Evolutionary conservation across 2,113 vertebrate species (phyloP), one percentile per base, ranked within the genome.

Genomic region (Pteropus alecto): DNA sequence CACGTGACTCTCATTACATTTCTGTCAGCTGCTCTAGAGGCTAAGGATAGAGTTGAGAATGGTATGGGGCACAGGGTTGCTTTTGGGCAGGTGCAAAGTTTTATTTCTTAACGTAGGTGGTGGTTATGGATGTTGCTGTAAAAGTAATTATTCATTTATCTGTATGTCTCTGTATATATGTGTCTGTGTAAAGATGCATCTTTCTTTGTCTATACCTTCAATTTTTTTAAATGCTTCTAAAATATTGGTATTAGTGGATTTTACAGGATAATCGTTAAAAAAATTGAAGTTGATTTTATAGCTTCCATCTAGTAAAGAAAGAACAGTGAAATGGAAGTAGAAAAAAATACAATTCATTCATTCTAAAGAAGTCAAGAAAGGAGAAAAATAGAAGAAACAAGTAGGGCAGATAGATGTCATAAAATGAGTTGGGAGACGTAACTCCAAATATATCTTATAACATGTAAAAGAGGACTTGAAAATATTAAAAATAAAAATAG

Each of bases 251-350:
- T 48, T 92, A 84, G 46, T 84, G 8, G 60, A 90, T 28, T 94
- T 87, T 73, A 63, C 77, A 63, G 30, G 18, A 16, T 84, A 92
- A 89, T 12, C 26, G 56, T 92, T 74, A 6, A 38, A 82, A 81
- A 96, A 41, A 60, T 73, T 87, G 33, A 92, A 76, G 15, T 93
- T 97, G 38, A 81, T 88, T 70, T 4, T 67, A 21, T 91, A 63
- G 11, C 67, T 95, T 85, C 30, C 54, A 94, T 33, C 70, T 94
- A 89, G 33, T 86, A 90, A 93, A 91, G 70, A 48, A 74, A 78
- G 93, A 90, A 95, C 79, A 95, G 81, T 87, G 28, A 95, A 94
- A 68, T 90, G 41, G 15, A 76, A 76, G 9, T 43, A 60, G 38
- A 30, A 78, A 60, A 78, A 89, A 19, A 28, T 21, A n/a, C 0